These are phyloP conservation scores for Phragmatobia fuliginosa DNA, from an alignment of 2,888 invertebrate species.

Conservation along the genomic window DNA sequence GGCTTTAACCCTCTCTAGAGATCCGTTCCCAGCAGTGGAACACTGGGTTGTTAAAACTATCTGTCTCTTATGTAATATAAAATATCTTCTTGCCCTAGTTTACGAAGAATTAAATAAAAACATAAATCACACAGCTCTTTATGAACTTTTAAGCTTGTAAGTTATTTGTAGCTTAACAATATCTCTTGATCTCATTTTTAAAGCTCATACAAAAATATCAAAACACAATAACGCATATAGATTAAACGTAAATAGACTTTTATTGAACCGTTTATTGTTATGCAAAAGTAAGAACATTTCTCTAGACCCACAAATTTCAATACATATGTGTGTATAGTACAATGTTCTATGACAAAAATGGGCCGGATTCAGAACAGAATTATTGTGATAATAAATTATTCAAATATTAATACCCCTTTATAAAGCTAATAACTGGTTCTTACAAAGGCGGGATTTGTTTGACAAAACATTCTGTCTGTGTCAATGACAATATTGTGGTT, in stretches of 20 bases:
- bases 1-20: too few relatives aligned
- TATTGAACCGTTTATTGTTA: conserved; percentile 68
- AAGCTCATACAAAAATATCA: background rate
- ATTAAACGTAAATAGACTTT: conserved; percentile 42
- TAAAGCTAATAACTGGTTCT: conserved; percentile 55
- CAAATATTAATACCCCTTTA: conserved; percentile 56
- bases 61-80: background rate
- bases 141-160: too few relatives aligned
- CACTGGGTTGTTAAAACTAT: too few relatives aligned
- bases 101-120: background rate
- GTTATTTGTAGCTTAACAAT: too few relatives aligned
- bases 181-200: background rate
- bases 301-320: conserved; percentile 40
- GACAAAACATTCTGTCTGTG: conserved; percentile 38
- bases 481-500: conserved; percentile 20
- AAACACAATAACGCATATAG: background rate
- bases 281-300: conserved; percentile 65
- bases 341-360: conserved; percentile 41
- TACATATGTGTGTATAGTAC: conserved; percentile 51
- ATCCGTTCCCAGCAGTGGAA: too few relatives aligned
- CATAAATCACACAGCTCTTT: background rate
- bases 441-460: conserved; percentile 59
- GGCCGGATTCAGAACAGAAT: conserved; percentile 61
- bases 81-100: background rate
- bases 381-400: conserved; percentile 65